Conservation (phyloP, 1,140 invertebrate genomes). For the Tetragnatha versicolor region DNA sequence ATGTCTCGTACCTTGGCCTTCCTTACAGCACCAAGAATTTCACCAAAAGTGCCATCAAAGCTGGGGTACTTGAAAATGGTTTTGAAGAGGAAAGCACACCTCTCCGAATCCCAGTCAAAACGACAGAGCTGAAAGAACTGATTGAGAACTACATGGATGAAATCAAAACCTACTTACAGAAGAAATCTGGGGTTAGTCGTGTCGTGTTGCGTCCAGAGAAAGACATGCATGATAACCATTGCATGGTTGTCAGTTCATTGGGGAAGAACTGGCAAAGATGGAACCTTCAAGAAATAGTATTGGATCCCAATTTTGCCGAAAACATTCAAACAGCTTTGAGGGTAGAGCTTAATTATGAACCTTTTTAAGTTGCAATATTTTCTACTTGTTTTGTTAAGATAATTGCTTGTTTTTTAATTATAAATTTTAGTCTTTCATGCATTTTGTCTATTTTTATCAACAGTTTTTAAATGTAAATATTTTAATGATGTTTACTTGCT, state of each 20-base stretch:
- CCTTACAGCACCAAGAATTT: neutral
- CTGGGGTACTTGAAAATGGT: neutral
- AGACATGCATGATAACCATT: constrained; percentile 11
- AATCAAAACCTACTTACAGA: constrained; percentile 11
- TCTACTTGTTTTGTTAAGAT: no score
- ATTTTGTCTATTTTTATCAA: no score
- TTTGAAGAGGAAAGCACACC: constrained; percentile 32
- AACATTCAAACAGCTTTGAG: neutral
- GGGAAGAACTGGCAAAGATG: constrained; percentile 46
- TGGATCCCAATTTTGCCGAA: constrained; percentile 38
- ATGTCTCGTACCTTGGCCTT: constrained; percentile 30
- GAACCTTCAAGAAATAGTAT: constrained; percentile 40
- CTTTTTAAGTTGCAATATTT: no score
- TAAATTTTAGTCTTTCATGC: no score
- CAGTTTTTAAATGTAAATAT: no score
- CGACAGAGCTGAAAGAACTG: neutral
- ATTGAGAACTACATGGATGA: constrained; percentile 32
- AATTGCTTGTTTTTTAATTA: no score
- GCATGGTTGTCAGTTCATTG: constrained; percentile 30
- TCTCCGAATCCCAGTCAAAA: constrained; percentile 25
- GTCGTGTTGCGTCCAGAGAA: constrained; percentile 14
- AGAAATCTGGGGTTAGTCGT: constrained; percentile 30
- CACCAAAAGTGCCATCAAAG: neutral
- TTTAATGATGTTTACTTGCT: no score
- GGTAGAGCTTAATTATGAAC: no score